Evolutionary conservation across 2,113 vertebrate species (phyloP).

Genomic region (Meles meles): DNA sequence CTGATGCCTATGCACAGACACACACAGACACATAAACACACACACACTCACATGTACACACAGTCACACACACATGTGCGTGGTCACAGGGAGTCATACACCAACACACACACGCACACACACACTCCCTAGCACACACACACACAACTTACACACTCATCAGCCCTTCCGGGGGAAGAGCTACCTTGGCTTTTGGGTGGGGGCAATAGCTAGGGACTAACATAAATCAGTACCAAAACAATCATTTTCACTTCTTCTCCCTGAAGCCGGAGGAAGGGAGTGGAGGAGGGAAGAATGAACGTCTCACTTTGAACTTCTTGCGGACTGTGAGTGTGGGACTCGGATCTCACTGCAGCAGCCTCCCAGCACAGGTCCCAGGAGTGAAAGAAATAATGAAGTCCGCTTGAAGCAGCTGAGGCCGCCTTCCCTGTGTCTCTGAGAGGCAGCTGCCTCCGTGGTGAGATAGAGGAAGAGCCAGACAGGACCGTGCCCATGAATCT

Average conservation of each 20-base stretch:
- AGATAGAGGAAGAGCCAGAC: not conserved
- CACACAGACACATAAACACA: not conserved
- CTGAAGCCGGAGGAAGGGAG: not conserved
- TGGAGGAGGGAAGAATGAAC: not conserved
- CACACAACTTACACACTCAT: too few relatives aligned
- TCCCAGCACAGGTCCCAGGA: not conserved
- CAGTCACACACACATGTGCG: not conserved
- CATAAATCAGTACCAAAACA: not conserved
- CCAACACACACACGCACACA: not conserved
- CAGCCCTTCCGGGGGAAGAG: not conserved
- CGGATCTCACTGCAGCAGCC: not conserved
- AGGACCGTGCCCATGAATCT: not conserved
- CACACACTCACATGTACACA: not conserved
- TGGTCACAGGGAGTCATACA: too few relatives aligned
- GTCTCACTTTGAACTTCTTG: not conserved
- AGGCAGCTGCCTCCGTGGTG: not conserved
- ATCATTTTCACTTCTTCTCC: not conserved
- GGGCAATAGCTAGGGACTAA: not conserved
- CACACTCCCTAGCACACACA: not conserved
- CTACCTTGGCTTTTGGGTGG: not conserved
- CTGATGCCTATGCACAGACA: not conserved
- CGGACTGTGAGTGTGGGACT: not conserved
- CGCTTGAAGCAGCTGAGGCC: not conserved
- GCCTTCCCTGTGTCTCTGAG: not conserved
- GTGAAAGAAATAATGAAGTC: slow-evolving; percentile 21